phyloP scores from a whole-genome alignment of 2,113 vertebrate species.

The Apteryx owenii region DNA sequence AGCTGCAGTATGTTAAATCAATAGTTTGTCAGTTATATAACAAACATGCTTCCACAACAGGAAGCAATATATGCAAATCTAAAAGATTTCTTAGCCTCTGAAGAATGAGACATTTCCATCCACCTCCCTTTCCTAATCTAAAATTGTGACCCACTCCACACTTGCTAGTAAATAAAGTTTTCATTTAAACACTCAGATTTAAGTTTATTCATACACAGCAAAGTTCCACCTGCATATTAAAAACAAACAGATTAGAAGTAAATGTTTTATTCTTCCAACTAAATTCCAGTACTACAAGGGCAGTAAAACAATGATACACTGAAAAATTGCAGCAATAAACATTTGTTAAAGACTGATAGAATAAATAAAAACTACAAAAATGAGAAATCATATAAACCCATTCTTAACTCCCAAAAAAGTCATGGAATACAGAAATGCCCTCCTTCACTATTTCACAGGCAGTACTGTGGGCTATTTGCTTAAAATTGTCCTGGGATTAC shows the following conservation, averaged over 20 bases:
- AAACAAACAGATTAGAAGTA: conserved; percentile 83
- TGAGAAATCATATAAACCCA: conserved; percentile 87
- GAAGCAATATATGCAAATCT: neutral
- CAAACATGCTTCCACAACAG: neutral
- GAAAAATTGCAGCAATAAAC: conserved; percentile 85
- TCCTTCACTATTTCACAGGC: conserved; percentile 82
- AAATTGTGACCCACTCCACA: neutral
- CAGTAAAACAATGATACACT: conserved; percentile 89
- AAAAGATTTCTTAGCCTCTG: neutral
- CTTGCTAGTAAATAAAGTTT: conserved; percentile 50
- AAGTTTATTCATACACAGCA: conserved; percentile 74
- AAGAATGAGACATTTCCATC: neutral
- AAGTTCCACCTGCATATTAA: conserved; percentile 76
- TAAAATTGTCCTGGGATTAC: conserved; percentile 84
- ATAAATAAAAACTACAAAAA: conserved; percentile 91
- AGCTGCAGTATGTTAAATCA: neutral
- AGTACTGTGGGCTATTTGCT: conserved; percentile 83
- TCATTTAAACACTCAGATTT: conserved; percentile 70
- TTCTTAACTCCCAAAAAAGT: conserved; percentile 82
- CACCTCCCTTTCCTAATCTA: neutral
- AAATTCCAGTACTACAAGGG: conserved; percentile 92
- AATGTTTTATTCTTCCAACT: conserved; percentile 96
- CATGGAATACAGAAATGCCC: conserved; percentile 85
- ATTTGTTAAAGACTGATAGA: conserved; percentile 88
- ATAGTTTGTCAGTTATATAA: neutral